Percentiles rank a stretch among this genome's conserved stretches.
These are phyloP conservation scores for Coregonus clupeaformis DNA, from an alignment of 2,113 vertebrate species.

Conservation along the genomic window DNA sequence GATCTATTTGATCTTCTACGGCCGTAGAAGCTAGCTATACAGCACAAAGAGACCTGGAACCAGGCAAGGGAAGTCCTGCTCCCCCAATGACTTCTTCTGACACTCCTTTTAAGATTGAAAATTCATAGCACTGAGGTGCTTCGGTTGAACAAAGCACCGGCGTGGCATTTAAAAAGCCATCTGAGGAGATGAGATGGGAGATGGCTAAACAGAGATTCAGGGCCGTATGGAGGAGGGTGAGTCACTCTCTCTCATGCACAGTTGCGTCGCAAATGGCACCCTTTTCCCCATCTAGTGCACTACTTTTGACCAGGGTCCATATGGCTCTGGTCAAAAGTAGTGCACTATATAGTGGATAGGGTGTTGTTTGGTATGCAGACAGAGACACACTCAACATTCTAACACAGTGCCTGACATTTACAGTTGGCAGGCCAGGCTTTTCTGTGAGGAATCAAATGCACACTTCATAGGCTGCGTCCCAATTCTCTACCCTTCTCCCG, in stretches of 20 bases:
- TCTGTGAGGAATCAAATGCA: conserved; percentile 16
- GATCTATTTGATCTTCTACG: too few species aligned
- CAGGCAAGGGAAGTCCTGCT: neutral
- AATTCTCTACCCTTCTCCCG: neutral
- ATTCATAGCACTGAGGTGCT: neutral
- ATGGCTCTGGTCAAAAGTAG: too few species aligned
- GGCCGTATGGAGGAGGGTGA: neutral
- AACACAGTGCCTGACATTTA: conserved; percentile 37
- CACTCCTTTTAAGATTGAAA: neutral
- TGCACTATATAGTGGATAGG: too few species aligned
- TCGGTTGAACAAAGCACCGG: neutral
- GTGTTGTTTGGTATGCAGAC: too few species aligned
- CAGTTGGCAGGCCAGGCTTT: conserved; percentile 15
- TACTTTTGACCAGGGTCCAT: too few species aligned
- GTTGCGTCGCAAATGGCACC: too few species aligned
- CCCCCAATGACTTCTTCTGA: neutral
- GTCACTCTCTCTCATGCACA: too few species aligned
- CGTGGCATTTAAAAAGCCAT: neutral
- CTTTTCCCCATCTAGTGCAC: too few species aligned
- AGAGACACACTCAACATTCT: conserved; percentile 13
- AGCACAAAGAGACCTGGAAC: too few species aligned
- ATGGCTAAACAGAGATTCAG: neutral
- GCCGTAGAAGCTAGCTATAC: too few species aligned
- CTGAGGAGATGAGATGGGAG: neutral
- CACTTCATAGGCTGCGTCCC: neutral